Base-by-base conservation (phyloP, 2,888 invertebrate species). In the Leucophenga maculata region DNA sequence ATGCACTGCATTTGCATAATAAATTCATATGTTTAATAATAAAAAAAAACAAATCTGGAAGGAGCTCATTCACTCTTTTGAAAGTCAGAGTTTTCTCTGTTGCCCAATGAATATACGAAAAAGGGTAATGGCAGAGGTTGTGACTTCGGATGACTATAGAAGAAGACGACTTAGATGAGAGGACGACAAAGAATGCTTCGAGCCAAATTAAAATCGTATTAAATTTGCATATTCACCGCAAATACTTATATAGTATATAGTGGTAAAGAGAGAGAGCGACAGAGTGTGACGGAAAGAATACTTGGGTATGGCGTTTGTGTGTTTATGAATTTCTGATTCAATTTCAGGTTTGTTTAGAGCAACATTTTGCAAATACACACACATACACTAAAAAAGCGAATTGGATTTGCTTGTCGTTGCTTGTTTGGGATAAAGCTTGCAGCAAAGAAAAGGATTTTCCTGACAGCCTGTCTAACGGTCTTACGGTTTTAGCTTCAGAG, bases 191-290 rank as follows among this genome's bases (percentile, higher is more conserved):
- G 72, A 73, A 72, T 72, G 75, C 75, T 72, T 68, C 76, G 73
- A 72, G 74, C 69, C 77, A 83, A 85, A 85, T 85, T 84, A 85
- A 85, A 84, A 84, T 77, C 85, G 76, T 74, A 85, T 84, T 83
- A 79, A 80, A 83, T 86, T 83, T 85, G 79, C 83, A 86, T 86
- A 77, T 75, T 72, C 70, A 71, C 50, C 60, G n/a, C 60, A 32
- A 72, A 69, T n/a, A 48, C 48, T 20, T 50, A n/a, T 18, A 90
- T 90, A 93, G 39, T 11, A 39, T 32, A 32, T 1, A 39, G 11
- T 39, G 11, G 8, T 8, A 39, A 39, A 39, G 39, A 93, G 85
- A 92, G 91, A 86, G 93, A 91, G 52, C 66, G 67, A 71, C 62
- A 31, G 31, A 31, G n/a, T 31, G 18, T 31, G 31, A 32, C 11